These are phyloP conservation scores for Carcinoscorpius rotundicauda DNA, from an alignment of 1,140 invertebrate genomes.

Conservation along the genomic window DNA sequence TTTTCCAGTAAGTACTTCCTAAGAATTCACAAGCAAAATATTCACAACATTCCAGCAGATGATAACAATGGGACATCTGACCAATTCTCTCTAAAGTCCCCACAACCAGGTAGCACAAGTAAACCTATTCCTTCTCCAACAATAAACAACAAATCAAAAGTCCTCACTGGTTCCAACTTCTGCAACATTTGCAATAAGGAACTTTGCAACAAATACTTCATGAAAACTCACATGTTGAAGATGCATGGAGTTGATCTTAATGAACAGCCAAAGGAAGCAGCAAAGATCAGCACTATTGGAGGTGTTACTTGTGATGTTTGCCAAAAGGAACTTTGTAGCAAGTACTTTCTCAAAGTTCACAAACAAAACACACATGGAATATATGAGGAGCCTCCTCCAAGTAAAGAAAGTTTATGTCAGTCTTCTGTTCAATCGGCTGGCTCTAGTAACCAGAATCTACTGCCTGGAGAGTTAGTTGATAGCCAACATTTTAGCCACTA, in stretches of 20 bases:
- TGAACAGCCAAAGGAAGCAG: conserved; percentile 40
- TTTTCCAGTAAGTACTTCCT: conserved; percentile 46
- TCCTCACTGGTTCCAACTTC: conserved; percentile 53
- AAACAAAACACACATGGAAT: conserved; percentile 97
- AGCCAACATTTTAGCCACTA: conserved; percentile 53
- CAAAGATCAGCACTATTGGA: conserved; percentile 70
- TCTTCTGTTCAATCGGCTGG: conserved; percentile 14
- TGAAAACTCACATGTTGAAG: conserved; percentile 98
- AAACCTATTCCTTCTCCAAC: not conserved
- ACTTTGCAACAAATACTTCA: conserved; percentile 98
- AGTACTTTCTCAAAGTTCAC: conserved; percentile 92
- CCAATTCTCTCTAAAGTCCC: too few species aligned
- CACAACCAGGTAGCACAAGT: too few species aligned
- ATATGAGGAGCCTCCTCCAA: conserved; percentile 45
- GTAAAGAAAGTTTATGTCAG: conserved; percentile 15
- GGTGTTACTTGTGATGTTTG: conserved; percentile 93
- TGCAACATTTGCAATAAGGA: conserved; percentile 99
- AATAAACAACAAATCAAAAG: too few species aligned
- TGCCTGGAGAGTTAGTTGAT: conserved; percentile 29
- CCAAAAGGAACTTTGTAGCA: conserved; percentile 93
- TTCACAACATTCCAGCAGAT: conserved; percentile 32
- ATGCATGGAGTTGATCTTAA: conserved; percentile 94
- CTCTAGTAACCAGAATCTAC: not conserved
- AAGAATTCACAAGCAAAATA: conserved; percentile 45
- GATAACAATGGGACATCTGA: too few species aligned